Conservation (phyloP, 64 coral and sea anemone species). For the Montipora sp. region DNA sequence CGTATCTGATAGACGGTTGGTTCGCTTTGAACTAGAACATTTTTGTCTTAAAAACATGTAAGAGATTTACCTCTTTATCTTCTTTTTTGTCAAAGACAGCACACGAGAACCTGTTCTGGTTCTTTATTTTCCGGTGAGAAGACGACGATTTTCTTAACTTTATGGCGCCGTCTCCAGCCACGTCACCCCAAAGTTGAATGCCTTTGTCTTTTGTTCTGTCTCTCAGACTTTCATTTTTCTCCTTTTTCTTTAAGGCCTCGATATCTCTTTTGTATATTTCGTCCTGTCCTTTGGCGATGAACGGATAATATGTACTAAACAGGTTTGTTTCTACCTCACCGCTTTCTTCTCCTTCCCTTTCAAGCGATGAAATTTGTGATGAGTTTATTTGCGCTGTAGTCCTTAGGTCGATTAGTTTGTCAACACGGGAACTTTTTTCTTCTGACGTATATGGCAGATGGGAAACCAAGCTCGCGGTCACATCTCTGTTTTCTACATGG, state of each 20-base stretch:
- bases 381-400: background rate
- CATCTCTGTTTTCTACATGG: background rate
- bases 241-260: background rate
- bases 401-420: background rate
- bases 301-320: background rate
- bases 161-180: background rate
- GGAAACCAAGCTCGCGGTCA: background rate
- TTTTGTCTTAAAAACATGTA: too few relatives aligned
- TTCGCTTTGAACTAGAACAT: too few relatives aligned
- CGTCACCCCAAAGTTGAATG: background rate
- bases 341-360: background rate
- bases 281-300: background rate
- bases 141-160: background rate
- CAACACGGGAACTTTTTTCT: background rate
- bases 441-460: background rate
- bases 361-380: background rate
- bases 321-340: background rate
- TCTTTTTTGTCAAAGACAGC: background rate
- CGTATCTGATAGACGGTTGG: too few relatives aligned
- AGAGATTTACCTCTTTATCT: too few relatives aligned
- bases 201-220: background rate
- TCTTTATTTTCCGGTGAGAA: background rate
- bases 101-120: background rate
- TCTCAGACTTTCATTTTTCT: background rate
- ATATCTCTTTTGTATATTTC: background rate